Percentiles rank a stretch among this genome's conserved stretches.
Evolutionary conservation across 2,113 vertebrate species (phyloP).

Genomic region (Psilopogon haemacephalus): DNA sequence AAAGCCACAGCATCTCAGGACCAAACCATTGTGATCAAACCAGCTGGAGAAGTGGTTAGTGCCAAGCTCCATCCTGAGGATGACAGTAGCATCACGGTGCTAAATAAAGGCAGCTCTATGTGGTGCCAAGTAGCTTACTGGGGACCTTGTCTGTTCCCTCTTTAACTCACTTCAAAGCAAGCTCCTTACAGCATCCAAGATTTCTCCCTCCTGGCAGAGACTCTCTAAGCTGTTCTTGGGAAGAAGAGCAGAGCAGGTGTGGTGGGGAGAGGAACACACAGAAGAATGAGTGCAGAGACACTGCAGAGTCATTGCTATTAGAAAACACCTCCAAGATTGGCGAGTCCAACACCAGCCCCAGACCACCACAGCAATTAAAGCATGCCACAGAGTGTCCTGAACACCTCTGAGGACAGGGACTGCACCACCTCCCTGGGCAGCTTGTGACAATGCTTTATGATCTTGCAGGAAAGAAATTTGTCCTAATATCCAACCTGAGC

Average conservation of each 20-base stretch:
- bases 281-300: not conserved
- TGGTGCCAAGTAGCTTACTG: not conserved
- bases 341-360: too few relatives aligned
- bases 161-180: not conserved
- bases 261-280: not conserved
- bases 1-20: not conserved
- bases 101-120: not conserved
- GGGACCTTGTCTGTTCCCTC: not conserved
- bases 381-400: too few relatives aligned
- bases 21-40: accelerated
- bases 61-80: not conserved
- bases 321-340: too few relatives aligned
- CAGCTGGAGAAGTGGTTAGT: not conserved
- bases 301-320: too few relatives aligned
- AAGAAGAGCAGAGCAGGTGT: not conserved
- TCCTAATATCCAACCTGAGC: too few relatives aligned
- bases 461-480: too few relatives aligned
- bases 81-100: accelerated
- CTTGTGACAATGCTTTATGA: too few relatives aligned
- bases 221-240: not conserved
- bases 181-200: not conserved
- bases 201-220: not conserved
- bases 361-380: too few relatives aligned
- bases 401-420: too few relatives aligned
- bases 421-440: too few relatives aligned